Percentiles rank a stretch among this genome's conserved stretches.
Evolutionary conservation across 2,113 vertebrate genomes (phyloP).

Genomic region (Canis aureus): DNA sequence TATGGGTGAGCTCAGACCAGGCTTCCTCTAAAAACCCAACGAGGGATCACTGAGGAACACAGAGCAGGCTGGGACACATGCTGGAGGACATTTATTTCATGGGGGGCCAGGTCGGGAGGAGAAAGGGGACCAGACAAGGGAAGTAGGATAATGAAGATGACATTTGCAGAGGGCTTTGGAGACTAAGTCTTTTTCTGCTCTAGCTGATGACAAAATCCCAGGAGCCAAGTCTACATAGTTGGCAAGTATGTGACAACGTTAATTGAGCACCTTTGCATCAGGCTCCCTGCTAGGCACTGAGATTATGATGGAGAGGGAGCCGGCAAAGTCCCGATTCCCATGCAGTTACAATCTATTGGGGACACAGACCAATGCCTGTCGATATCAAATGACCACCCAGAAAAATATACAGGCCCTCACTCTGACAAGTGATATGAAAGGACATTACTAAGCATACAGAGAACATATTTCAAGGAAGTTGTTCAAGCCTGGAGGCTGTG

Average conservation of each 20-base stretch:
- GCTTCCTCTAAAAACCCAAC: neutral
- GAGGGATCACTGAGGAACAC: neutral
- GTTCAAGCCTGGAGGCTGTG: neutral
- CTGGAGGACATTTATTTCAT: neutral
- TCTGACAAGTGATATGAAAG: neutral
- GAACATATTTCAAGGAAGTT: conserved; percentile 12
- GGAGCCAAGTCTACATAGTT: neutral
- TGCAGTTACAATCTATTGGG: neutral
- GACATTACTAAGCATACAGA: neutral
- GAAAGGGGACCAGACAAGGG: neutral
- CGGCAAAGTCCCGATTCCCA: neutral
- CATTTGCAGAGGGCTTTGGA: neutral
- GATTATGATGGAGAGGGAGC: neutral
- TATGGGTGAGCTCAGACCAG: neutral
- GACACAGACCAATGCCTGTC: neutral
- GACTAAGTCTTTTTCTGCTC: neutral
- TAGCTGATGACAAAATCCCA: neutral
- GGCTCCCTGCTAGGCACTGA: neutral
- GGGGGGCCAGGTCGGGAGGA: neutral
- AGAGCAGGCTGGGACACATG: fast-evolving
- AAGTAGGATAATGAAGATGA: neutral
- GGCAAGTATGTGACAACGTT: neutral
- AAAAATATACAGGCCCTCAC: neutral
- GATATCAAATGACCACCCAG: neutral
- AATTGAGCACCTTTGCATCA: neutral